Base-by-base conservation (phyloP, 2,888 invertebrate genomes). In the Drosophila emarginata region DNA sequence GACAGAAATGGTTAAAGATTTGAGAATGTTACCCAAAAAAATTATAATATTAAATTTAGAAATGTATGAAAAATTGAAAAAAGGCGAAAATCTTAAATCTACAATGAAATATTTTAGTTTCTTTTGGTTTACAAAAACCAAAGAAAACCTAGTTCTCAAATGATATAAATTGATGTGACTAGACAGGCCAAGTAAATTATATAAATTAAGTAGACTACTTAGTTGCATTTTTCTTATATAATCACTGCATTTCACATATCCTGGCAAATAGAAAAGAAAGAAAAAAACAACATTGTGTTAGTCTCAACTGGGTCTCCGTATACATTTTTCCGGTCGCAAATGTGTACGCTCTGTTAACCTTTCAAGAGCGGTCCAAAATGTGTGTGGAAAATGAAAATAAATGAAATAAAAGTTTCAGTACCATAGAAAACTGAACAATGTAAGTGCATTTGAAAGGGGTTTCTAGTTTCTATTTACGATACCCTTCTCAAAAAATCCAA, bases 281-380 rank as follows among this genome's bases (percentile, higher is more conserved):
- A 28, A 2, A 45, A 12, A 12, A 59, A 37, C n/a, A 12, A 70
- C 65, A 68, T 53, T 74, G 45, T 63, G 56, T 59, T 11, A 26
- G 26, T 37, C 2, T 14, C 32, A 52, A 26, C 28, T n/a, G 21
- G 52, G 14, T 53, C 9, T 37, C 40, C 21, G 3, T 36, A 21
- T 18, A 18, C 4, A 2, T 51, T 60, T 56, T 71, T 76, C 50
- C 50, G 37, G 37, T 23, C 52, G 45, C 23, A 56, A 58, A 77
- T 72, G 70, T 68, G 52, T 61, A 82, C 62, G 82, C 68, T 36
- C 85, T 75, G 67, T 52, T 85, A 73, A 60, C 74, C 61, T 61
- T 67, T 72, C 15, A 81, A 81, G 85, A 74, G 62, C 52, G 26
- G 40, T 63, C 39, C 45, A 21, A 45, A 18, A 21, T 9, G 14